A percentile compares a stretch with the other conserved stretches of the same genome.
Evolutionary conservation across 2,113 vertebrate genomes (phyloP).

Genomic region (Synodontis membranacea): DNA sequence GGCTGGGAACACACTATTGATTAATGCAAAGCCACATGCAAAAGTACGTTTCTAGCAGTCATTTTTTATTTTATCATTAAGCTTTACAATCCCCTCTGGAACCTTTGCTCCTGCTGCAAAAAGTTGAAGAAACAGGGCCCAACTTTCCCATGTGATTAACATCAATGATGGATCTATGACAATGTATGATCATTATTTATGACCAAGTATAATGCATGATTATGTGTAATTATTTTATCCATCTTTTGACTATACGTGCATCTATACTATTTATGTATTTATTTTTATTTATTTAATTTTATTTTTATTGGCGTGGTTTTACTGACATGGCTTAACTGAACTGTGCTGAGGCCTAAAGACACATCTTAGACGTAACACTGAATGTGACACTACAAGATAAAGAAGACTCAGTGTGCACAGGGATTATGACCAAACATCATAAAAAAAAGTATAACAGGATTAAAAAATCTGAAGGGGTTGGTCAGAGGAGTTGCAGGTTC

Average conservation of each 20-base stretch:
- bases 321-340: background rate
- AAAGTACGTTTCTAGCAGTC: background rate
- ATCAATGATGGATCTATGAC: background rate
- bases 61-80: background rate
- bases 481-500: background rate
- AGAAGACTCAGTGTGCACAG: background rate
- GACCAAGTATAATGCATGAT: background rate
- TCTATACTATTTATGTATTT: too few species aligned
- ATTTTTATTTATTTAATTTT: too few species aligned
- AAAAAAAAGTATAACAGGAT: background rate
- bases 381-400: background rate
- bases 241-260: background rate
- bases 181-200: background rate
- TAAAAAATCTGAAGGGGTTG: background rate
- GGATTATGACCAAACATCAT: background rate
- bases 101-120: background rate
- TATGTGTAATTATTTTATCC: background rate
- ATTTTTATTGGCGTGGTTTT: background rate
- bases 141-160: background rate
- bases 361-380: background rate
- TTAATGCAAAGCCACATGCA: slow-evolving; percentile 30
- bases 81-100: background rate
- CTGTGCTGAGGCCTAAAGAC: background rate
- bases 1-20: background rate
- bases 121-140: background rate